A percentile compares a stretch with the other conserved stretches of the same genome.
These are phyloP conservation scores for Cepaea hortensis DNA, from an alignment of 2,888 invertebrate genomes.

Conservation along the genomic window DNA sequence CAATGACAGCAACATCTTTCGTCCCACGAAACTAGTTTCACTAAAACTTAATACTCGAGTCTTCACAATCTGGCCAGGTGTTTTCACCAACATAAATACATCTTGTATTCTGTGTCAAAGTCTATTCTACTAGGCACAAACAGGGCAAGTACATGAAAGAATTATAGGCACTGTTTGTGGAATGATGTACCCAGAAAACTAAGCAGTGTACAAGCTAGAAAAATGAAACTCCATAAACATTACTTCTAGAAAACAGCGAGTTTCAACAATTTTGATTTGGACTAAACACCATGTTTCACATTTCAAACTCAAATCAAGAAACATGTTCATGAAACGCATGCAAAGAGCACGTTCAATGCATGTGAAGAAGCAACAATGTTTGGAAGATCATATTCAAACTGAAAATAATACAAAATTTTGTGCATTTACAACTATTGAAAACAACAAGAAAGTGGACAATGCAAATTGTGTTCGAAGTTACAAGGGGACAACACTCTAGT, in stretches of 20 bases:
- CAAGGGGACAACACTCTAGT: not conserved
- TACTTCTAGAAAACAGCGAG: not conserved
- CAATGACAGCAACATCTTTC: too few relatives aligned
- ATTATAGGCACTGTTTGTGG: slow-evolving; percentile 17
- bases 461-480: not conserved
- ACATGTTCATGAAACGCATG: not conserved
- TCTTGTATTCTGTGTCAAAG: not conserved
- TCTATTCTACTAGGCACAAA: not conserved
- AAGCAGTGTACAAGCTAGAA: not conserved
- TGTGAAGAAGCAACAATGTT: not conserved
- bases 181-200: slow-evolving; percentile 17
- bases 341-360: not conserved
- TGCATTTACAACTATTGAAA: not conserved
- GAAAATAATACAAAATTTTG: not conserved
- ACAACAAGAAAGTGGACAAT: slow-evolving; percentile 8
- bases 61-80: too few relatives aligned
- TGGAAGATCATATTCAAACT: slow-evolving; percentile 6
- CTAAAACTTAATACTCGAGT: too few relatives aligned
- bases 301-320: not conserved
- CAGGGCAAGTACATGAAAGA: slow-evolving; percentile 1
- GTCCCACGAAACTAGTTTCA: too few relatives aligned
- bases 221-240: not conserved
- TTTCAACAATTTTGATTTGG: slow-evolving; percentile 23
- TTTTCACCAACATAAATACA: too few relatives aligned
- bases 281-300: not conserved